Percentiles rank a stretch among this genome's conserved stretches.
Conservation (phyloP, 2,888 invertebrate species). For the Ormyrus nitidulus region DNA sequence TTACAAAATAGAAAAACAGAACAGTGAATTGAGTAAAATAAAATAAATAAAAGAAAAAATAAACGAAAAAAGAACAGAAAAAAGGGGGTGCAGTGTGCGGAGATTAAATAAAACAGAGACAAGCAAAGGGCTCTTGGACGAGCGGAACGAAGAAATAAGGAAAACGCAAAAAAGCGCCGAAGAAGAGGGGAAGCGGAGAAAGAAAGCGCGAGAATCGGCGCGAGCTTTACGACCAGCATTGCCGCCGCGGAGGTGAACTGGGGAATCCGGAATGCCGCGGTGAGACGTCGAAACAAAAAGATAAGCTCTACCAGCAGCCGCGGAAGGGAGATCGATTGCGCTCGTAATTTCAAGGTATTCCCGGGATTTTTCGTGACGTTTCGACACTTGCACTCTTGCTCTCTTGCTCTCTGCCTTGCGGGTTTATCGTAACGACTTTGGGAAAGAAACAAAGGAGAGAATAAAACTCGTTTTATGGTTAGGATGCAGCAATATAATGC, state of each 20-base stretch:
- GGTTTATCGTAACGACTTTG: too few species aligned
- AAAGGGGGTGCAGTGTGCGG: background rate
- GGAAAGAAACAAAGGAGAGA: too few species aligned
- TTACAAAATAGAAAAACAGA: background rate
- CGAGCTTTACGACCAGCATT: slow-evolving; percentile 17
- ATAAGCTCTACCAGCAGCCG: too few species aligned
- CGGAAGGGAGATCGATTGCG: background rate
- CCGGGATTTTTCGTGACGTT: slow-evolving; percentile 2
- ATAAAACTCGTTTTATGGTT: too few species aligned
- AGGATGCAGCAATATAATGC: too few species aligned
- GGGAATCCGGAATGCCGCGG: slow-evolving; percentile 25
- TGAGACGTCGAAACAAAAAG: slow-evolving; percentile 1
- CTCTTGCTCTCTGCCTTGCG: too few species aligned
- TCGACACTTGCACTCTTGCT: slow-evolving; percentile 1
- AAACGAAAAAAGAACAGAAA: background rate
- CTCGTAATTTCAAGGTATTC: slow-evolving; percentile 14
- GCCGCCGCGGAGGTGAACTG: background rate
- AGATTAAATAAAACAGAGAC: slow-evolving; percentile 33
- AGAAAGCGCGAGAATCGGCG: slow-evolving; percentile 8
- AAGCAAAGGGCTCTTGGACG: background rate
- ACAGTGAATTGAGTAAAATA: background rate
- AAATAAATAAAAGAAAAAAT: background rate
- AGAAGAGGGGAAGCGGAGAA: background rate
- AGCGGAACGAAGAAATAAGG: slow-evolving; percentile 6
- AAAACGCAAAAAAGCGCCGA: background rate